phyloP scores from a whole-genome alignment of 2,113 vertebrate genomes.

The Mungos mungo region DNA sequence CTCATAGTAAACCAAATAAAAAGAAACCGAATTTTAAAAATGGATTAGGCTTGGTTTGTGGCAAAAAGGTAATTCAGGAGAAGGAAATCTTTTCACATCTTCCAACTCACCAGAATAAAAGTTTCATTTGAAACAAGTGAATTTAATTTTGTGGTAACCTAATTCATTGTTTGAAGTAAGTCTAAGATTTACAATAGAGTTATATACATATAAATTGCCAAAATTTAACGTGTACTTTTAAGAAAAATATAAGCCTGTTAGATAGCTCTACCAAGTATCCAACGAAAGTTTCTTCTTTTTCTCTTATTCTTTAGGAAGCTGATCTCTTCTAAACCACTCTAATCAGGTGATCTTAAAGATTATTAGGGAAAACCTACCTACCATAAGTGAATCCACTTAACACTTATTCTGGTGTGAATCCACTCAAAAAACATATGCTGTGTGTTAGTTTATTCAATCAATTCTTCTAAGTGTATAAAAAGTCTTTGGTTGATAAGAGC shows the following conservation, averaged over 20 bases:
- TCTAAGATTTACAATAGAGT: not conserved
- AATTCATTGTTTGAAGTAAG: not conserved
- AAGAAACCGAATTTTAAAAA: not conserved
- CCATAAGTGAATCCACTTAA: not conserved
- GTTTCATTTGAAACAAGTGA: not conserved
- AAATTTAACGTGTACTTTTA: not conserved
- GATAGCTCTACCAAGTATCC: not conserved
- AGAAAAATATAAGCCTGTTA: not conserved
- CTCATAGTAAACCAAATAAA: not conserved
- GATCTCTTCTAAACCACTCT: not conserved
- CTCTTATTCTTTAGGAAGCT: not conserved
- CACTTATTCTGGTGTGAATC: not conserved
- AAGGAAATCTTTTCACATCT: not conserved
- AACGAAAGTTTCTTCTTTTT: not conserved
- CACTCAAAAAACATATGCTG: not conserved
- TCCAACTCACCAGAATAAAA: not conserved
- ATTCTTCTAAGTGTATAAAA: not conserved
- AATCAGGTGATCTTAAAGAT: not conserved
- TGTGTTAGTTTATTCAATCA: not conserved
- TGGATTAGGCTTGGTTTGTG: not conserved
- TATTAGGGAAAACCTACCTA: not conserved
- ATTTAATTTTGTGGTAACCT: conserved; percentile 1
- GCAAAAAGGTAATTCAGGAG: not conserved
- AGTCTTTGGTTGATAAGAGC: not conserved
- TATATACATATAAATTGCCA: not conserved